phyloP scores from a whole-genome alignment of 2,888 invertebrate genomes.

The Embidobia sp. region DNA sequence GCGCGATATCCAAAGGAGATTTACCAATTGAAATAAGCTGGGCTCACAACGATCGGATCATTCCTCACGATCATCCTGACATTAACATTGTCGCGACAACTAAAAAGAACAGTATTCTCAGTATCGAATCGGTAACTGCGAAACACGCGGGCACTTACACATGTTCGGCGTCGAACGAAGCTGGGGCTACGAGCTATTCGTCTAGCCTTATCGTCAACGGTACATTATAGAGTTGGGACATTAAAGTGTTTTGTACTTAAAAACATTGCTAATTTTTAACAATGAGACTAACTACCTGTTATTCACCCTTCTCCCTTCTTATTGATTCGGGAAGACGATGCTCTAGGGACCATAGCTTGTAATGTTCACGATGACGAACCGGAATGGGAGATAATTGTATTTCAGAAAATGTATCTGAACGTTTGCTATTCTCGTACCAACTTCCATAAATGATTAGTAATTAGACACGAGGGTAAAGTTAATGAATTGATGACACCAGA shows the following conservation, averaged over 20 bases:
- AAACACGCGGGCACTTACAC: constrained; percentile 89
- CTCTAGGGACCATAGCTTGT: no score
- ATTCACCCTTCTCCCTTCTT: no score
- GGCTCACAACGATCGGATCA: constrained; percentile 79
- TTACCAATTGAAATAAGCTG: constrained; percentile 85
- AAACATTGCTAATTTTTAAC: no score
- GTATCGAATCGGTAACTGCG: constrained; percentile 84
- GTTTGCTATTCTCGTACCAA: constrained; percentile 55
- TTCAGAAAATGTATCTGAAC: no score
- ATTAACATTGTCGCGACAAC: constrained; percentile 80
- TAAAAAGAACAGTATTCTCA: constrained; percentile 83
- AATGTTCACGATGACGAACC: no score
- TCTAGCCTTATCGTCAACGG: constrained; percentile 89
- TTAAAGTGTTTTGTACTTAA: no score
- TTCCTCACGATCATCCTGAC: constrained; percentile 77
- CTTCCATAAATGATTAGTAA: constrained; percentile 25
- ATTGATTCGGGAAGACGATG: no score
- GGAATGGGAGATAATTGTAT: no score
- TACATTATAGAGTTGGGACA: no score
- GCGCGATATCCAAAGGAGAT: constrained; percentile 89
- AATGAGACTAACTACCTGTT: constrained; percentile 14
- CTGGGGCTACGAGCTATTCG: constrained; percentile 87
- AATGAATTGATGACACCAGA: no score
- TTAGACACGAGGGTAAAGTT: background rate
- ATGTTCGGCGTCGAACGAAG: constrained; percentile 88